Percentiles rank a stretch among this genome's conserved stretches.
Conservation (phyloP, 1,140 invertebrate genomes). For the Megalonaias nervosa region DNA sequence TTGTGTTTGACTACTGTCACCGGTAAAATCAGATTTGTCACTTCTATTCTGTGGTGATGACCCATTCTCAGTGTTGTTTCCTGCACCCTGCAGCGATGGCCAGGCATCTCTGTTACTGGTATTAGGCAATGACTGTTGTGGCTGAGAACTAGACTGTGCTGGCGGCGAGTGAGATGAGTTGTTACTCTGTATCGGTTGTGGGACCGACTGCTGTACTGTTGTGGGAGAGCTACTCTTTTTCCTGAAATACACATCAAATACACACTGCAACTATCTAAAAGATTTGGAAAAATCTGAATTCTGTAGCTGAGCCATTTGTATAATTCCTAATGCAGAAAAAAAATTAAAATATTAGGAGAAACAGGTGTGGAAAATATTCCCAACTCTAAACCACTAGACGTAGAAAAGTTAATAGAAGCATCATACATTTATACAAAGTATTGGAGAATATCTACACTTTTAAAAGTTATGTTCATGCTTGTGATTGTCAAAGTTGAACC, state of each 20-base stretch:
- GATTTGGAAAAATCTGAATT: background rate
- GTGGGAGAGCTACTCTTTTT: conserved; percentile 60
- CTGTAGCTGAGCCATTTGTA: no score
- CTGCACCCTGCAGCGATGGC: conserved; percentile 42
- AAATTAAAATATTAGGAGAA: no score
- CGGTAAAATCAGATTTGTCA: conserved; percentile 14
- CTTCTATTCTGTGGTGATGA: no score
- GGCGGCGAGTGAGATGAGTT: conserved; percentile 35
- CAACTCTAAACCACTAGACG: no score
- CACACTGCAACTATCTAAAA: conserved; percentile 1
- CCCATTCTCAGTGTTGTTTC: conserved; percentile 22
- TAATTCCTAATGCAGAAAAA: no score
- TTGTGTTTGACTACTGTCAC: conserved; percentile 18
- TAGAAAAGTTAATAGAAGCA: no score
- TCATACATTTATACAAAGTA: no score
- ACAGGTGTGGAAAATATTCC: no score
- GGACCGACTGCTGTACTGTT: conserved; percentile 41
- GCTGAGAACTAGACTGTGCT: conserved; percentile 21
- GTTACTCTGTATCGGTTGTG: conserved; percentile 13
- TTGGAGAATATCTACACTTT: no score
- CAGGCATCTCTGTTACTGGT: conserved; percentile 51
- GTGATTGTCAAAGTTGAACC: no score
- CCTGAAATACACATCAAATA: conserved; percentile 63
- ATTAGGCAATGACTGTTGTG: conserved; percentile 35
- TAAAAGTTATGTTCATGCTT: no score